Conservation (phyloP, 1,140 invertebrate genomes). For the Brachionus angularis region DNA sequence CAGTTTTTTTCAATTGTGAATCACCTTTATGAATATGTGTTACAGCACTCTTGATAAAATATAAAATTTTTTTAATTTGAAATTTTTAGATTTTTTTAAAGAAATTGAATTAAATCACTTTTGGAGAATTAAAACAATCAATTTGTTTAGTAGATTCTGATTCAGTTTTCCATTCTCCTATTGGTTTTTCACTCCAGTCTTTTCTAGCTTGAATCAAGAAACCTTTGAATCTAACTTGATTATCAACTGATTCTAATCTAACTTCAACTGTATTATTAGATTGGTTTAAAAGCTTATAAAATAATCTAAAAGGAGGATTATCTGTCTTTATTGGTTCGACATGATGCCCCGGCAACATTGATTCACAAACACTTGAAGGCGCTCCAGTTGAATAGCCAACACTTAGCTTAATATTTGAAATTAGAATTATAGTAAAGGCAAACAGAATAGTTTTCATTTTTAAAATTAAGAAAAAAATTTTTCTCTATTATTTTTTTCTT, state of each 20-base stretch:
- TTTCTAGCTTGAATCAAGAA: slow-evolving; percentile 34
- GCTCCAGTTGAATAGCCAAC: not conserved
- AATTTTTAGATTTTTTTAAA: too few species aligned
- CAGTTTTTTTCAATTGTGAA: not conserved
- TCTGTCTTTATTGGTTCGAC: slow-evolving; percentile 2
- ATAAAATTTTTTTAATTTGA: too few species aligned
- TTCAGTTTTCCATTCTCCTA: slow-evolving; percentile 14
- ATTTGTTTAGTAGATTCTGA: not conserved
- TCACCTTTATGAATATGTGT: slow-evolving; percentile 10
- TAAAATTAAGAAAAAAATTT: too few species aligned
- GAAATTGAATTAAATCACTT: too few species aligned
- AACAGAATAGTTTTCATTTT: not conserved
- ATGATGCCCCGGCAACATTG: not conserved
- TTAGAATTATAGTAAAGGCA: not conserved
- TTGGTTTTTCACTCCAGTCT: slow-evolving; percentile 3
- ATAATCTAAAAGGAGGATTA: slow-evolving; percentile 17
- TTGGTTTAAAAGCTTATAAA: not conserved
- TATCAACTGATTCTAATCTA: not conserved
- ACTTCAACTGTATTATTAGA: not conserved
- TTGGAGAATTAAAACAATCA: slow-evolving; percentile 25
- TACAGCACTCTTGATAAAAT: slow-evolving; percentile 6
- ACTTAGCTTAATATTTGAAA: too few species aligned
- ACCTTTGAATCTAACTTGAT: slow-evolving; percentile 6
- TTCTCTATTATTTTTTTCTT: too few species aligned
- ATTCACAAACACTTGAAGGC: not conserved